Percentiles rank a stretch among this genome's conserved stretches.
phyloP scores from a whole-genome alignment of 2,888 invertebrate genomes.

The Noctua janthina region DNA sequence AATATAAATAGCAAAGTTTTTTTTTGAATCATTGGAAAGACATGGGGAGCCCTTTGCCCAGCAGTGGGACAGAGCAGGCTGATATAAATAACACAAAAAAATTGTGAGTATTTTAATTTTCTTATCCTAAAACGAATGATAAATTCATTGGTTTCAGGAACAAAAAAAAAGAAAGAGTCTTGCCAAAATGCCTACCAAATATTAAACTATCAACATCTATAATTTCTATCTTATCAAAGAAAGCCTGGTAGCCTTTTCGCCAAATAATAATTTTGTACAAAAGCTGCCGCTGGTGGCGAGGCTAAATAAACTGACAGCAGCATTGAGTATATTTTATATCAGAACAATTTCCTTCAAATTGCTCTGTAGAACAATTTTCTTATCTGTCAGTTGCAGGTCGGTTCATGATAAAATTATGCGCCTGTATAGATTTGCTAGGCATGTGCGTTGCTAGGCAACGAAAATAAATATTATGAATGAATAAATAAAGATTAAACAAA shows the following conservation, averaged over 20 bases:
- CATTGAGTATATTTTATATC: constrained; percentile 46
- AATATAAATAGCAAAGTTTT: no score
- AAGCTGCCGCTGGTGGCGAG: background rate
- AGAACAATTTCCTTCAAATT: constrained; percentile 62
- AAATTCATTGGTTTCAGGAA: no score
- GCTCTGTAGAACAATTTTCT: constrained; percentile 64
- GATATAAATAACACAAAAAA: no score
- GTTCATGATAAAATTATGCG: constrained; percentile 51
- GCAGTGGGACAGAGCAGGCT: no score
- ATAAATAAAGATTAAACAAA: no score
- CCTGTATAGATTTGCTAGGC: background rate
- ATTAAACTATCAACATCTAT: no score
- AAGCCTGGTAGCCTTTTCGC: background rate
- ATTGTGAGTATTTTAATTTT: no score
- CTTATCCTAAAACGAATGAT: no score
- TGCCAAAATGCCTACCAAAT: no score
- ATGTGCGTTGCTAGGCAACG: constrained; percentile 21
- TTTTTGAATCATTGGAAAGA: no score
- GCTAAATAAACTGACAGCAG: constrained; percentile 51
- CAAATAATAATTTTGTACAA: background rate
- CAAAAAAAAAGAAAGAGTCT: no score
- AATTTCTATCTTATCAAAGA: background rate
- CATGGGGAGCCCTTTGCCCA: no score
- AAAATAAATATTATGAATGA: background rate
- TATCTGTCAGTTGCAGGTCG: constrained; percentile 65